A percentile compares a stretch with the other conserved stretches of the same genome.
Conservation (phyloP, 2,113 vertebrate genomes). For the Leptocoma aspasia region DNA sequence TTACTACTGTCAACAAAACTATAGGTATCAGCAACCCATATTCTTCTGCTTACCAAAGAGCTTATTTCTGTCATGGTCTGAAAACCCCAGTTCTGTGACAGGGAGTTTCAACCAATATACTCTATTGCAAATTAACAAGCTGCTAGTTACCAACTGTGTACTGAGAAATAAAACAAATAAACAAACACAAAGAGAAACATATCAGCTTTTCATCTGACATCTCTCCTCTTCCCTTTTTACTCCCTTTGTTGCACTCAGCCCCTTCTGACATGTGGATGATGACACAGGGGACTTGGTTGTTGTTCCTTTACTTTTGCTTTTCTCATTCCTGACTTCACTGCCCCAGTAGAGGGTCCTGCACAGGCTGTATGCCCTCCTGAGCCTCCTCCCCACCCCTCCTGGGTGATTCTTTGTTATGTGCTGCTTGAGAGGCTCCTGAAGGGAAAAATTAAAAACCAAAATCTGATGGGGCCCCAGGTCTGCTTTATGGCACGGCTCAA, state of each 20-base stretch:
- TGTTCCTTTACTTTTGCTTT: neutral
- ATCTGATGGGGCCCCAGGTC: neutral
- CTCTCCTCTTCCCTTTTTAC: neutral
- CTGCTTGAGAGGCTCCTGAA: neutral
- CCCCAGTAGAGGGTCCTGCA: neutral
- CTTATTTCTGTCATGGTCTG: neutral
- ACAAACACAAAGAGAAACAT: neutral
- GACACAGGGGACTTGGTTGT: neutral
- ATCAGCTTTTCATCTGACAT: neutral
- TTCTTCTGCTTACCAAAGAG: neutral
- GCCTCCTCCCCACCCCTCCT: neutral
- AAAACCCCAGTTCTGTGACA: neutral
- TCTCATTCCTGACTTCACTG: neutral
- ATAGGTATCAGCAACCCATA: neutral
- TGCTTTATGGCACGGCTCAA: neutral
- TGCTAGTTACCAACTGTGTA: neutral
- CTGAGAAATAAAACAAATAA: neutral
- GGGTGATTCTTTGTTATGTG: neutral
- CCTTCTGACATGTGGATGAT: accelerated
- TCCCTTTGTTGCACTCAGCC: neutral
- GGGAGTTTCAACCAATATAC: neutral
- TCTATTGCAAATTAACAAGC: neutral
- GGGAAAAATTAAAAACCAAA: neutral
- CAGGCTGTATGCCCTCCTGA: neutral
- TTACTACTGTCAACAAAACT: neutral